Percentiles rank a stretch among this genome's conserved stretches.
Evolutionary conservation across 2,888 invertebrate species (phyloP).

Genomic region (Troglohyphantes excavatus): DNA sequence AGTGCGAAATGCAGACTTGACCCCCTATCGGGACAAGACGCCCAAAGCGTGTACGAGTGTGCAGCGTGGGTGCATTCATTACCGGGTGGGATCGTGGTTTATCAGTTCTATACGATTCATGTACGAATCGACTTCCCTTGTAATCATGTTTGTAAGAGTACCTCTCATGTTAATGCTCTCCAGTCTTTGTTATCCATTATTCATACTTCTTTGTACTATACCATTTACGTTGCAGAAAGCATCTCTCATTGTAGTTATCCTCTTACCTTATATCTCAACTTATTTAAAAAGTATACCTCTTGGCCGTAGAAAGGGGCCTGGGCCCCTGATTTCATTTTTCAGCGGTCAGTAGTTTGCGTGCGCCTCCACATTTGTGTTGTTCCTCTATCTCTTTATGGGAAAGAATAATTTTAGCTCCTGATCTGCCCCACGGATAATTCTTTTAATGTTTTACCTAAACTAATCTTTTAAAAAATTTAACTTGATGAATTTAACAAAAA

Average conservation of each 20-base stretch:
- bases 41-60: conserved; percentile 19
- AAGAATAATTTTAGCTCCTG: not conserved
- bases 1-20: conserved; percentile 20
- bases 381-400: not conserved
- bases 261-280: conserved; percentile 16
- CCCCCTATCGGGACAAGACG: not conserved
- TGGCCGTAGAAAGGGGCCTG: not conserved
- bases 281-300: conserved; percentile 17
- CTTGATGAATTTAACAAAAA: no score
- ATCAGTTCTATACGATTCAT: conserved; percentile 45
- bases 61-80: conserved; percentile 58
- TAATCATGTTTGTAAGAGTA: conserved; percentile 58
- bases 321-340: conserved; percentile 17
- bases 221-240: conserved; percentile 68
- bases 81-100: conserved; percentile 66
- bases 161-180: conserved; percentile 55
- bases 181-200: conserved; percentile 48
- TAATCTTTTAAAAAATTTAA: no score
- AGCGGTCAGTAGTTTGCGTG: conserved; percentile 41
- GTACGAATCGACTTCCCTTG: conserved; percentile 49
- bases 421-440: conserved; percentile 9
- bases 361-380: conserved; percentile 7
- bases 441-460: no score
- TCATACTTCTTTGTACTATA: conserved; percentile 72
- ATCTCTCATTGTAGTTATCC: conserved; percentile 46